phyloP scores from a whole-genome alignment of 2,797 vertebrate genomes.

The Varecia variegata region DNA sequence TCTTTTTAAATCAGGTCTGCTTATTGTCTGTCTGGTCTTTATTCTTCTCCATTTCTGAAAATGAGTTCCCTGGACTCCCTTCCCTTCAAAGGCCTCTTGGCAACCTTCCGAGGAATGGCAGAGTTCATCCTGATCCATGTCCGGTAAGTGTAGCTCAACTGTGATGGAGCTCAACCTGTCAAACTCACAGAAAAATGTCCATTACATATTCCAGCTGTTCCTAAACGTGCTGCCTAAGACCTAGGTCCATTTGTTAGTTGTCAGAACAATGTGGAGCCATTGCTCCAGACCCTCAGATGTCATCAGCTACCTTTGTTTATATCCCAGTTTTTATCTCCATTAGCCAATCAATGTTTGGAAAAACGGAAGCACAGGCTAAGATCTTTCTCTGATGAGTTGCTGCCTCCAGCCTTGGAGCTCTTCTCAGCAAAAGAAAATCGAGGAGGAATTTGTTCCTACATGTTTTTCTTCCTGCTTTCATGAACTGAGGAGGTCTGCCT shows the following conservation, averaged over 20 bases:
- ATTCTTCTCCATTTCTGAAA: conserved; percentile 56
- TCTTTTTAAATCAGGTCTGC: conserved; percentile 45
- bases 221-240: conserved; percentile 74
- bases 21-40: conserved; percentile 30
- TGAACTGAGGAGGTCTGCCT: neutral
- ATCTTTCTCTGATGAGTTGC: conserved; percentile 40
- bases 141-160: conserved; percentile 75
- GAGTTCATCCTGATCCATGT: conserved; percentile 75
- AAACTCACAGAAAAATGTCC: conserved; percentile 79
- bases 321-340: conserved; percentile 44
- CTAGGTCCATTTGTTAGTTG: conserved; percentile 69
- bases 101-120: conserved; percentile 79
- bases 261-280: conserved; percentile 54
- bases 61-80: conserved; percentile 63
- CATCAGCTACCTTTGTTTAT: conserved; percentile 56
- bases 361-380: conserved; percentile 39
- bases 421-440: conserved; percentile 20
- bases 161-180: conserved; percentile 80
- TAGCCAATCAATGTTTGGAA: conserved; percentile 56
- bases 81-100: conserved; percentile 65
- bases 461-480: neutral
- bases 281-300: neutral
- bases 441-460: conserved; percentile 2
- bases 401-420: neutral
- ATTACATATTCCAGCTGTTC: conserved; percentile 82